These are phyloP conservation scores for Polydrusus tereticollis DNA, from an alignment of 2,888 invertebrate species.

Conservation along the genomic window DNA sequence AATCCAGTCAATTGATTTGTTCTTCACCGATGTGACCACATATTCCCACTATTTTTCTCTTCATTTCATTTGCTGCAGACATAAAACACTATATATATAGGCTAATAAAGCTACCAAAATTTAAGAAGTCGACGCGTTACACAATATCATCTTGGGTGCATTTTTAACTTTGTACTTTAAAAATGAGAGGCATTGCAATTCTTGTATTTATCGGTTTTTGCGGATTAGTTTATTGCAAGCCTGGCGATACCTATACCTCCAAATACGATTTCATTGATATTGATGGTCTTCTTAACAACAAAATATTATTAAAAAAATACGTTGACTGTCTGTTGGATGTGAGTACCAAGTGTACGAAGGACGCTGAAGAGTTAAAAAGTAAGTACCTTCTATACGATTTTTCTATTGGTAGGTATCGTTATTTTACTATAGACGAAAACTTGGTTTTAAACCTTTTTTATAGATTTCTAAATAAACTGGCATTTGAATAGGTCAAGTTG, in stretches of 20 bases:
- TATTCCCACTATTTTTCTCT: neutral
- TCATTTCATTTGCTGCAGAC: neutral
- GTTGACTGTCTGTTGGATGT: slow-evolving; percentile 75
- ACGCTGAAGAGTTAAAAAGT: slow-evolving; percentile 80
- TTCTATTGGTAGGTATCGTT: too few species aligned
- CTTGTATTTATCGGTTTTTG: slow-evolving; percentile 17
- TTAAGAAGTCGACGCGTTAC: neutral
- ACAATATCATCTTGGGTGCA: neutral
- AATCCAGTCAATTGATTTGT: too few species aligned
- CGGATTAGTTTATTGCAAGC: slow-evolving; percentile 43
- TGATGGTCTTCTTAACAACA: slow-evolving; percentile 75
- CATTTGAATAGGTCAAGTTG: too few species aligned
- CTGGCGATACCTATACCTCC: slow-evolving; percentile 69
- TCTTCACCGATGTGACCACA: neutral
- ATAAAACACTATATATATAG: neutral
- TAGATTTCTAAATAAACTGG: too few species aligned
- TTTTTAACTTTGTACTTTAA: neutral
- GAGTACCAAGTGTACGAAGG: slow-evolving; percentile 77
- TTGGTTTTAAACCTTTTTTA: too few species aligned
- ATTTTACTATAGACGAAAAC: too few species aligned
- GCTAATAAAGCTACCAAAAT: neutral
- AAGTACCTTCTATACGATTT: slow-evolving; percentile 62
- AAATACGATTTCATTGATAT: slow-evolving; percentile 80
- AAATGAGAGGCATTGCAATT: slow-evolving; percentile 16
- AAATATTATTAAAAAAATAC: slow-evolving; percentile 76